A percentile compares a stretch with the other conserved stretches of the same genome.
phyloP scores from a whole-genome alignment of 2,888 invertebrate genomes.

The Lycia hirtaria region DNA sequence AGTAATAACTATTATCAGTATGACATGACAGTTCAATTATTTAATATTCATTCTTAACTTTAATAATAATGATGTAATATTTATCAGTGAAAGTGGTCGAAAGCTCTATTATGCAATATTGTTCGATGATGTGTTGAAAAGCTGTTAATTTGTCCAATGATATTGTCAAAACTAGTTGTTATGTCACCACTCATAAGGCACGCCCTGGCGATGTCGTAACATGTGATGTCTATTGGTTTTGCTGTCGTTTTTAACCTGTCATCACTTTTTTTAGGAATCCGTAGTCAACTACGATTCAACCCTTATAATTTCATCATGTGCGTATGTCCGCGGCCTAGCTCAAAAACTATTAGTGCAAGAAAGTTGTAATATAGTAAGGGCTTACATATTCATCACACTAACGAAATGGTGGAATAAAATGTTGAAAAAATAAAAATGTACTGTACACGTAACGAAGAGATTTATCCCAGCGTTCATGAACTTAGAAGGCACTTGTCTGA shows the following conservation, averaged over 20 bases:
- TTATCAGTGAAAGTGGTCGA: constrained; percentile 31
- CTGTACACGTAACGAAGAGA: no score
- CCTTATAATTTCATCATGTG: no score
- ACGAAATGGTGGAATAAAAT: no score
- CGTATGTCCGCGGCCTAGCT: no score
- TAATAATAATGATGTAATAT: constrained; percentile 28
- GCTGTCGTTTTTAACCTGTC: not conserved
- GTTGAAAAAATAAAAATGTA: no score
- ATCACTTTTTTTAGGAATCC: not conserved
- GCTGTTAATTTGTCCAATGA: constrained; percentile 18
- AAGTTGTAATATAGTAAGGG: no score
- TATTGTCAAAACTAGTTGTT: constrained; percentile 21
- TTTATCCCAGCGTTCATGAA: no score
- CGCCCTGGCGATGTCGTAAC: constrained; percentile 5
- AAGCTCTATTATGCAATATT: constrained; percentile 29
- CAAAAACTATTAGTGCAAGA: no score
- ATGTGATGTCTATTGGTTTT: not conserved
- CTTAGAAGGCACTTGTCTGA: no score
- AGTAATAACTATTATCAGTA: constrained; percentile 13
- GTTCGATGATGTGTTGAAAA: constrained; percentile 32
- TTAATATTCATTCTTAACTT: constrained; percentile 14
- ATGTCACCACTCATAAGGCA: constrained; percentile 4
- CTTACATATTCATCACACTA: no score
- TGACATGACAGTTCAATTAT: constrained; percentile 1
- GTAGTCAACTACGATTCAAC: no score